Percentiles rank a stretch among this genome's conserved stretches.
Evolutionary conservation across 2,113 vertebrate genomes (phyloP).

Genomic region (Suncus etruscus): DNA sequence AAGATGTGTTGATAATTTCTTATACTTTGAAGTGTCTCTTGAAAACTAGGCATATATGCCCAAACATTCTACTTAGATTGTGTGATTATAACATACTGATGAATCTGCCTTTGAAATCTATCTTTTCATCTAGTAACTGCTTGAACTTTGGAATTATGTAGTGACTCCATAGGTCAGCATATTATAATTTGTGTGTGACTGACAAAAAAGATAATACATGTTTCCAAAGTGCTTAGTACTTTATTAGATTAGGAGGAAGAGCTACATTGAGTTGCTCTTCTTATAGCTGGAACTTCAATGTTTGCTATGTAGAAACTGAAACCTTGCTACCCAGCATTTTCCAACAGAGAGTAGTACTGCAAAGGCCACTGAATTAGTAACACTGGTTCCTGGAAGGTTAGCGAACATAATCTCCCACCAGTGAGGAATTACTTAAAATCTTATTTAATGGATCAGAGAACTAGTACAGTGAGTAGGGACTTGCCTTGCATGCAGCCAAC

Average conservation of each 20-base stretch:
- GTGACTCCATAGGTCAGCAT: too few relatives aligned
- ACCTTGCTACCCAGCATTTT: not conserved
- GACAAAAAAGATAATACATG: not conserved
- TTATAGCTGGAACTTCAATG: not conserved
- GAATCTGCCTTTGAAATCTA: not conserved
- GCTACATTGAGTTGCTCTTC: not conserved
- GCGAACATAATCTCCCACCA: not conserved
- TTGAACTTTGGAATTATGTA: not conserved
- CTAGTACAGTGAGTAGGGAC: too few relatives aligned
- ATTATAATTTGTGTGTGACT: not conserved
- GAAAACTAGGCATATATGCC: not conserved
- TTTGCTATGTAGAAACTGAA: slow-evolving; percentile 4
- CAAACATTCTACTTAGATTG: not conserved
- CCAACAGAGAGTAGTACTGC: not conserved
- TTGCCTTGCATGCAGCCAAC: too few relatives aligned
- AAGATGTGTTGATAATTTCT: slow-evolving; percentile 11
- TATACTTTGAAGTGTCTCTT: slow-evolving; percentile 8
- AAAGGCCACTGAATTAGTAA: not conserved
- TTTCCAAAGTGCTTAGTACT: not conserved
- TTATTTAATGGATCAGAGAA: not conserved
- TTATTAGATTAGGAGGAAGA: not conserved
- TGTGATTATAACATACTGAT: not conserved
- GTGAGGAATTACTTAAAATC: not conserved
- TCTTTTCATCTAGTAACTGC: not conserved
- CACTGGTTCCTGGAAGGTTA: not conserved